Percentiles rank a stretch among this genome's conserved stretches.
Evolutionary conservation across 2,113 vertebrate species (phyloP).

Genomic region (Chascanopsetta lugubris): DNA sequence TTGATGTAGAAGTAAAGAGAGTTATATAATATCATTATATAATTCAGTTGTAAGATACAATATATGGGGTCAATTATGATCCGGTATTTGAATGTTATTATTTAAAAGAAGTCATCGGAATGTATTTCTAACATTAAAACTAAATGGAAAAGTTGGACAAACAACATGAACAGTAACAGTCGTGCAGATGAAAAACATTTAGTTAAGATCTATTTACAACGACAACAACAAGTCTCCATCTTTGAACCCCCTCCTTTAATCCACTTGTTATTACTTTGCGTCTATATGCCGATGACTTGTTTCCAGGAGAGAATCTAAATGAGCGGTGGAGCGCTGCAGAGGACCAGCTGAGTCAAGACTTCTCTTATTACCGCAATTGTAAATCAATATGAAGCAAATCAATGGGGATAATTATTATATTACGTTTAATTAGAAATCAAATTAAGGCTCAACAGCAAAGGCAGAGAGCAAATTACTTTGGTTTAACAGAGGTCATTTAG

Average conservation of each 20-base stretch:
- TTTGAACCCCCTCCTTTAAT: not conserved
- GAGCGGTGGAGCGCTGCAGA: not conserved
- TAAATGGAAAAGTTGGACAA: not conserved
- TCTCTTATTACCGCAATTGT: not conserved
- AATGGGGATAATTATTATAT: not conserved
- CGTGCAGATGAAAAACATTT: not conserved
- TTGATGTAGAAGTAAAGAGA: too few species aligned
- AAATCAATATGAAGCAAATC: not conserved
- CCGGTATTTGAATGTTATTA: too few species aligned
- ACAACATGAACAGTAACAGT: not conserved
- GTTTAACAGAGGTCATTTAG: too few species aligned
- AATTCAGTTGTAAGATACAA: too few species aligned
- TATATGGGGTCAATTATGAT: too few species aligned
- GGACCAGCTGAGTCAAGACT: not conserved
- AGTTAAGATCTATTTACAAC: too few species aligned
- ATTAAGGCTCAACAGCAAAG: too few species aligned
- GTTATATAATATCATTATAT: too few species aligned
- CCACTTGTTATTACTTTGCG: not conserved
- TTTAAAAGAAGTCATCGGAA: too few species aligned
- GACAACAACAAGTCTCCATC: not conserved
- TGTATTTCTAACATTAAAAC: not conserved
- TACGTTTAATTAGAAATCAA: too few species aligned
- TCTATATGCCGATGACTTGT: not conserved
- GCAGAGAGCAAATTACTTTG: too few species aligned
- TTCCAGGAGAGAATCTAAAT: not conserved